A percentile compares a stretch with the other conserved stretches of the same genome.
These are phyloP conservation scores for Tauraco erythrolophus DNA, from an alignment of 2,113 vertebrate genomes.

Conservation along the genomic window DNA sequence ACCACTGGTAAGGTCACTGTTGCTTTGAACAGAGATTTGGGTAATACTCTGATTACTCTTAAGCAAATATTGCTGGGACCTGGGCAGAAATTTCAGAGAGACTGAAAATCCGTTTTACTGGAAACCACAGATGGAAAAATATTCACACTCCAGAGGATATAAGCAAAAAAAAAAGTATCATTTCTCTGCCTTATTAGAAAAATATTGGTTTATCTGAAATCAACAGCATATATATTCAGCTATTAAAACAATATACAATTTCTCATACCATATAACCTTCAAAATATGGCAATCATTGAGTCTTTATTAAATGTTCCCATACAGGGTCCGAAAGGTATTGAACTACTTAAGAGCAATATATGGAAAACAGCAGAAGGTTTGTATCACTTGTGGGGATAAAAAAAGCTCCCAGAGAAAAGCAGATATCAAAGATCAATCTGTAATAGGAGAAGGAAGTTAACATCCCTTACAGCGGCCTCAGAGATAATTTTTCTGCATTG, in stretches of 20 bases:
- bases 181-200: slow-evolving; percentile 8
- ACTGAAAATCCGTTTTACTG: slow-evolving; percentile 54
- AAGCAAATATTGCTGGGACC: slow-evolving; percentile 57
- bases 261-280: slow-evolving; percentile 14
- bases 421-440: slow-evolving; percentile 55
- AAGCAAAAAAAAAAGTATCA: not conserved
- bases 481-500: slow-evolving; percentile 46
- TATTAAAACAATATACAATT: slow-evolving; percentile 49
- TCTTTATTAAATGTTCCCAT: slow-evolving; percentile 46
- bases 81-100: slow-evolving; percentile 45
- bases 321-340: slow-evolving; percentile 23
- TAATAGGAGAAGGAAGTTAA: slow-evolving; percentile 47
- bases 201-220: slow-evolving; percentile 53
- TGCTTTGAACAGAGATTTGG: slow-evolving; percentile 62
- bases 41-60: slow-evolving; percentile 58
- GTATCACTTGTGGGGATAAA: slow-evolving; percentile 56
- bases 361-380: slow-evolving; percentile 52
- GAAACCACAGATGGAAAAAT: slow-evolving; percentile 44
- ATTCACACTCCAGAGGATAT: slow-evolving; percentile 5
- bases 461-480: not conserved
- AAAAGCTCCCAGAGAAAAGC: slow-evolving; percentile 43
- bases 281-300: slow-evolving; percentile 11
- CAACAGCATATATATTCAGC: slow-evolving; percentile 17
- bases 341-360: slow-evolving; percentile 41
- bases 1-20: slow-evolving; percentile 44